Evolutionary conservation across 2,113 vertebrate genomes (phyloP), one percentile per base, ranked within the genome.

Genomic region (Mesoclemmys tuberculata): DNA sequence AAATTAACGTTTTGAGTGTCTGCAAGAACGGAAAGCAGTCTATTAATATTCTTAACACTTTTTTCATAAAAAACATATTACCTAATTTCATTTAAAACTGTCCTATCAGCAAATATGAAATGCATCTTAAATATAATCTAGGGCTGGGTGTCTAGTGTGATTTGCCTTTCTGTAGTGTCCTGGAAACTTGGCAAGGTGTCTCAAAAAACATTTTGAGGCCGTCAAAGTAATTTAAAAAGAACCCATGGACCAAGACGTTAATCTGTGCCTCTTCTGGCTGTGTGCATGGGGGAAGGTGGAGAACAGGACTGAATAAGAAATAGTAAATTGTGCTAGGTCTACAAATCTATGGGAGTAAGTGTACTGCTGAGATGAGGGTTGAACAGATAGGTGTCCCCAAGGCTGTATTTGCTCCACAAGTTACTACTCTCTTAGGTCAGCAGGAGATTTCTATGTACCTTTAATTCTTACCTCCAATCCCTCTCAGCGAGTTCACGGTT

Each of bases 1-100:
- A 95, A 94, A 92, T 84, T 95, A 85, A 87, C 24, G 41, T 41
- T 26, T 68, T 71, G 81, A 74, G 52, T 87, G 82, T 90, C 31
- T 77, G 68, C 88, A 82, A 90, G 84, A 92, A 78, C 74, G 26
- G 84, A 81, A 92, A 79, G 44, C 64, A 84, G n/a, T 38, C 12
- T 82, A 49, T 85, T 78, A 71, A 31, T 27, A 31, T 68, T 68
- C 10, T 38, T 14, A 41, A 54, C 10, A n/a, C 26, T 48, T 87
- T 90, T 89, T 52, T 51, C 55, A 2, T n/a, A 52, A 82, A 82
- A 11, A 21, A 46, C 13, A 44, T 2, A 83, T 22, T 48, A 87
- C 27, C 11, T 92, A 75, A 38, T 81, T 16, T 38, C 8, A 46
- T 86, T 89, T 93, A 68, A 93, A 81, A 71, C n/a, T 92, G n/a